These are phyloP conservation scores for Aegithalos caudatus DNA, from an alignment of 2,113 vertebrate genomes.

Conservation along the genomic window DNA sequence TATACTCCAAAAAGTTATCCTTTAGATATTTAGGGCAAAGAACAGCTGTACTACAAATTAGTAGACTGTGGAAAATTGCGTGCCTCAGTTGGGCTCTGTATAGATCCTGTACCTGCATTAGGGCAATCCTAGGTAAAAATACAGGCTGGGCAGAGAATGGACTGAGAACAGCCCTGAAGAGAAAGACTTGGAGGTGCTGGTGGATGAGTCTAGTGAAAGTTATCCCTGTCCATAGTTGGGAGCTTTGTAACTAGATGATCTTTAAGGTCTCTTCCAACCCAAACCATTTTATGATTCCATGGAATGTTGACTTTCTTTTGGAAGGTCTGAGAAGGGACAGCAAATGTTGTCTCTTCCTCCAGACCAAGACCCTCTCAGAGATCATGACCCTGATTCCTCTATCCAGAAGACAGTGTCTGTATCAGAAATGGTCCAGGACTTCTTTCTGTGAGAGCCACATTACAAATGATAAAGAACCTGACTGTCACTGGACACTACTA, in stretches of 20 bases:
- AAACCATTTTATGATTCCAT: background rate
- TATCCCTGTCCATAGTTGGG: background rate
- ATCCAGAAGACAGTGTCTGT: background rate
- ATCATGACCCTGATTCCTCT: fast-evolving
- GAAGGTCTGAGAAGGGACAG: background rate
- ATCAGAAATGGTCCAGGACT: background rate
- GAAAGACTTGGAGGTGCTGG: background rate
- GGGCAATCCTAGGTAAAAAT: background rate
- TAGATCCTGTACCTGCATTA: background rate
- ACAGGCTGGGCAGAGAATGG: background rate
- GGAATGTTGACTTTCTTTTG: background rate
- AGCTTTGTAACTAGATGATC: background rate
- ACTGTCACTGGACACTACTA: background rate
- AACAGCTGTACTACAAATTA: background rate
- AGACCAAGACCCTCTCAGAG: background rate
- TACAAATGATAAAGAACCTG: background rate
- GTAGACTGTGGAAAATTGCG: background rate
- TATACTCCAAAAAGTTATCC: background rate
- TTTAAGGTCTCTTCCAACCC: background rate
- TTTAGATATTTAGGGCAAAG: background rate
- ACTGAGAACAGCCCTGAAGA: background rate
- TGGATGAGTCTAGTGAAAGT: background rate
- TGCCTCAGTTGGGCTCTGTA: fast-evolving
- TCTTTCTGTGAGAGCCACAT: background rate
- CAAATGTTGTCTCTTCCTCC: background rate